Evolutionary conservation across 2,888 invertebrate species (phyloP), one percentile per base, ranked within the genome.

Genomic region (Beris morrisii): DNA sequence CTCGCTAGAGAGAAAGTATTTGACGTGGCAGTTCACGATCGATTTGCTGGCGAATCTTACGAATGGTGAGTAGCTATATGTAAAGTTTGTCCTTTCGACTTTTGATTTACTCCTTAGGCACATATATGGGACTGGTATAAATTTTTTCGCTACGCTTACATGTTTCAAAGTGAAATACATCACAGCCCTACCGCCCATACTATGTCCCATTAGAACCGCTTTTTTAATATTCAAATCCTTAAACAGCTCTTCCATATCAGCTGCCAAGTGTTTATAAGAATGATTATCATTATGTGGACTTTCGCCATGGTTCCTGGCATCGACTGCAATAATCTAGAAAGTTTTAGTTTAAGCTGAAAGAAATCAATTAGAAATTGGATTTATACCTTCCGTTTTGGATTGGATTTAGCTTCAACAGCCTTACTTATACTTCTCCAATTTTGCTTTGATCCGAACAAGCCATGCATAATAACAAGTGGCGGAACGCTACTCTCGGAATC

Each of bases 281-380:
- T 94, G 91, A 0, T 87, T 84, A 0, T 83, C 72, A 0, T 87
- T 82, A 77, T 96, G 95, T 0, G 92, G 90, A 75, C 96, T 96
- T 70, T 95, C 93, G 0, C 97, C 98, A 80, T 98, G 98, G 81
- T 98, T 97, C 76, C 97, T 85, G 5, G 92, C 90, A 82, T 98
- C 98, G 43, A 96, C 84, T 5, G 90, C 84, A 69, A 93, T 85
- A 0, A 95, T 83, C 86, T 88, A 12, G 6, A 53, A 6, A 56
- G 22, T 56, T 44, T 13, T 31, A 30, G n/a, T 2, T 38, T 7
- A 12, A 56, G 32, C 13, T 12, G 43, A 56, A 43, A 43, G 9
- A 43, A 56, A 43, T n/a, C 15, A 44, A 12, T 13, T 48, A 9
- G 13, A 48, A 12, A 4, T 4, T 6, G 15, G 5, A 15, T 2